A percentile compares a stretch with the other conserved stretches of the same genome.
Evolutionary conservation across 2,888 invertebrate species (phyloP).

Genomic region (Orthosia incerta): DNA sequence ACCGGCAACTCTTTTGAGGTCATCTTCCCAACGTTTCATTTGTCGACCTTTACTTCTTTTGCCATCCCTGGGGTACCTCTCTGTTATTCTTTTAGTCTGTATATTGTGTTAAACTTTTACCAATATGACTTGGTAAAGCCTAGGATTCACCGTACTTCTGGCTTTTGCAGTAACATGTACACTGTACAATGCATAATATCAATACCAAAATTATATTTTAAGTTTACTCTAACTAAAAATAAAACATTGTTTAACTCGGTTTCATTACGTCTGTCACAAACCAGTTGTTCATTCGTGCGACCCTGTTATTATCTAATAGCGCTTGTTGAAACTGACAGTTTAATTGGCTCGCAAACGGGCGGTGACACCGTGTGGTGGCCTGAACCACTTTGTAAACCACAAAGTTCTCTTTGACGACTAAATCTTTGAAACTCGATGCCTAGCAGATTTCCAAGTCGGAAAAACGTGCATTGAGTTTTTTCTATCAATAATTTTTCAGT

Average conservation of each 20-base stretch:
- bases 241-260: background rate
- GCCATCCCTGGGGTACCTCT: no score
- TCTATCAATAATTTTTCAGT: background rate
- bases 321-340: slow-evolving; percentile 16
- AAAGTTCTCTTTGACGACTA: slow-evolving; percentile 31
- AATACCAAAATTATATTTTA: no score
- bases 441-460: background rate
- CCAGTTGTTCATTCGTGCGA: background rate
- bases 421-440: slow-evolving; percentile 33
- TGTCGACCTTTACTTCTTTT: no score
- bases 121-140: no score
- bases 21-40: no score
- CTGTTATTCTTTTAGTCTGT: no score
- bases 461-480: slow-evolving; percentile 2
- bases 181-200: no score
- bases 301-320: background rate
- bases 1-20: no score
- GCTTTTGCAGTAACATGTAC: no score
- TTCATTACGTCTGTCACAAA: background rate
- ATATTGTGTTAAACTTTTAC: no score
- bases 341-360: slow-evolving; percentile 25
- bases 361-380: slow-evolving; percentile 8
- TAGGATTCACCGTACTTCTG: no score
- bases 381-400: slow-evolving; percentile 20
- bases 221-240: background rate